Evolutionary conservation across 1,140 invertebrate genomes (phyloP).

Genomic region (Pantala flavescens): DNA sequence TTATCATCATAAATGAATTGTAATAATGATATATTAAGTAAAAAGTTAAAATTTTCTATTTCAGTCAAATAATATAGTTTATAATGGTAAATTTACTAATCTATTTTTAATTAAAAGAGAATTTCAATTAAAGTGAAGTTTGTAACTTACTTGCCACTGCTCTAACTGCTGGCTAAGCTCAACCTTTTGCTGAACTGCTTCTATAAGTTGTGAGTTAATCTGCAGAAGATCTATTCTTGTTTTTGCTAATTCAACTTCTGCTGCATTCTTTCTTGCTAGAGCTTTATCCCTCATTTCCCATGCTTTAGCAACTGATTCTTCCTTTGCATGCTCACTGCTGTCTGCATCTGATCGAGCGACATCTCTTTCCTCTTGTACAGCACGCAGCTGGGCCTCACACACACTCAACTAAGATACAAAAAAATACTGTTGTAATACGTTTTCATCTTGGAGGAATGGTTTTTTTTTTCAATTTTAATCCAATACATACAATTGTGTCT

Average conservation of each 20-base stretch:
- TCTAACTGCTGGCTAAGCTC: constrained; percentile 88
- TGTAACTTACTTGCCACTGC: constrained; percentile 74
- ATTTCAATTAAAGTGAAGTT: no score
- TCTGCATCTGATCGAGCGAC: constrained; percentile 56
- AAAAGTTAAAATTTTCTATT: no score
- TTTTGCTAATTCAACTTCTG: constrained; percentile 77
- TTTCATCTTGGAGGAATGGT: constrained; percentile 11
- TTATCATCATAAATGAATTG: no score
- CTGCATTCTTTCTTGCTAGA: constrained; percentile 71
- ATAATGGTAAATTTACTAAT: no score
- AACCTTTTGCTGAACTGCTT: constrained; percentile 89
- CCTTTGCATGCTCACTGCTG: constrained; percentile 28
- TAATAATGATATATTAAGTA: no score
- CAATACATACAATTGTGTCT: background rate
- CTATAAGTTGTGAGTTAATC: constrained; percentile 85
- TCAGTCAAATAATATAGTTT: no score
- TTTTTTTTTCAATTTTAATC: constrained; percentile 13
- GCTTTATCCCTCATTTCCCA: constrained; percentile 77
- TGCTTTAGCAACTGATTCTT: constrained; percentile 71
- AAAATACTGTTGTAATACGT: background rate
- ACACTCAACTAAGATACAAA: constrained; percentile 50
- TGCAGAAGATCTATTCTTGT: constrained; percentile 84
- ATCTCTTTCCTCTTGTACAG: constrained; percentile 70
- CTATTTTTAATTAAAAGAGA: no score
- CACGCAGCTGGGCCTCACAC: constrained; percentile 68